phyloP scores from a whole-genome alignment of 2,113 vertebrate species.

The Ciconia stormi region DNA sequence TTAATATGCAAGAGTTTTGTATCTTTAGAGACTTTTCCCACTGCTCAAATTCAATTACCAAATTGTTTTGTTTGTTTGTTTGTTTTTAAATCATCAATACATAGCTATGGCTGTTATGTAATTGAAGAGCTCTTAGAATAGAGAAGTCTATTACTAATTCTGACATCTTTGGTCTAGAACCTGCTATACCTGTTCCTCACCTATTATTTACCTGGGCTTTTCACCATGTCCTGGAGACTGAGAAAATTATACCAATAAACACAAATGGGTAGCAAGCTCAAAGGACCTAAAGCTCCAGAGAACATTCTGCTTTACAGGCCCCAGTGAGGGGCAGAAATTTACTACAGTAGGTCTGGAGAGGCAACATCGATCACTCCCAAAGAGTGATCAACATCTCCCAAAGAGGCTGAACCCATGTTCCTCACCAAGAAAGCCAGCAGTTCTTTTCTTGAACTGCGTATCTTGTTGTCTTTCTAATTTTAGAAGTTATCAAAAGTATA shows the following conservation, averaged over 20 bases:
- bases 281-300: not conserved
- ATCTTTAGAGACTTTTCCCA: not conserved
- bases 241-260: not conserved
- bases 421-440: not conserved
- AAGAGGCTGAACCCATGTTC: not conserved
- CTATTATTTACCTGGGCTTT: not conserved
- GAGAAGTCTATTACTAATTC: not conserved
- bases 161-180: not conserved
- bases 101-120: not conserved
- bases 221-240: not conserved
- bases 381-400: not conserved
- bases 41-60: not conserved
- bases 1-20: not conserved
- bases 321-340: not conserved
- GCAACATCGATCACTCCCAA: not conserved
- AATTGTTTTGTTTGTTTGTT: not conserved
- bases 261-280: not conserved
- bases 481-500: not conserved
- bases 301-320: not conserved
- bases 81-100: not conserved
- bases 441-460: not conserved
- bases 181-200: not conserved
- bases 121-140: not conserved
- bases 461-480: not conserved
- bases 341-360: not conserved